These are phyloP conservation scores for Hystrix brachyura DNA, from an alignment of 2,113 vertebrate genomes.

Conservation along the genomic window DNA sequence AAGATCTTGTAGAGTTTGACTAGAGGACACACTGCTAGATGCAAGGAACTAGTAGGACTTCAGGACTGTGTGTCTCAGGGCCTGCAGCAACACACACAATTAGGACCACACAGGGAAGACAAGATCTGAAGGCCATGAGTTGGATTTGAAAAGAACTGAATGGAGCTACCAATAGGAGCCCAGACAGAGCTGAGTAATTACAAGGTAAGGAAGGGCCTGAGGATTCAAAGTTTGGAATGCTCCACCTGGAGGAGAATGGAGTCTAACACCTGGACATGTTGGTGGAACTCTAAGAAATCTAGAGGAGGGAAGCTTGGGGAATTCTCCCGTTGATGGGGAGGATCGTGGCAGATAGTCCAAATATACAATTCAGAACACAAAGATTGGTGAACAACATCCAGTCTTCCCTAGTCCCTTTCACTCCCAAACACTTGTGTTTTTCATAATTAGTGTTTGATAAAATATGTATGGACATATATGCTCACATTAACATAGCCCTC, in stretches of 20 bases:
- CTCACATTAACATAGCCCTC: not conserved
- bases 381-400: not conserved
- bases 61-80: not conserved
- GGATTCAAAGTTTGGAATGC: conserved; percentile 27
- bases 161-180: not conserved
- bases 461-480: not conserved
- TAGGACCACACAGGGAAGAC: not conserved
- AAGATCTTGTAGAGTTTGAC: not conserved
- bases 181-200: conserved; percentile 6
- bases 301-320: not conserved
- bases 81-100: not conserved
- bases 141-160: not conserved
- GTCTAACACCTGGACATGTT: not conserved
- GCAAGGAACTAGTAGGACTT: not conserved
- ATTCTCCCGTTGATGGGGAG: not conserved
- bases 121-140: not conserved
- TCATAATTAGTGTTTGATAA: conserved; percentile 11
- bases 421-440: not conserved
- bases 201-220: not conserved
- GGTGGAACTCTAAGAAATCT: not conserved
- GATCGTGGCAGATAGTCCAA: not conserved
- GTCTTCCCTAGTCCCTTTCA: not conserved
- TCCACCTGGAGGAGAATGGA: not conserved
- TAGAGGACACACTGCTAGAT: not conserved
- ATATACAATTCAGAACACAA: conserved; percentile 10